Evolutionary conservation across 2,797 vertebrate genomes (phyloP), one percentile per base, ranked within the genome.

Genomic region (Agapornis canus): DNA sequence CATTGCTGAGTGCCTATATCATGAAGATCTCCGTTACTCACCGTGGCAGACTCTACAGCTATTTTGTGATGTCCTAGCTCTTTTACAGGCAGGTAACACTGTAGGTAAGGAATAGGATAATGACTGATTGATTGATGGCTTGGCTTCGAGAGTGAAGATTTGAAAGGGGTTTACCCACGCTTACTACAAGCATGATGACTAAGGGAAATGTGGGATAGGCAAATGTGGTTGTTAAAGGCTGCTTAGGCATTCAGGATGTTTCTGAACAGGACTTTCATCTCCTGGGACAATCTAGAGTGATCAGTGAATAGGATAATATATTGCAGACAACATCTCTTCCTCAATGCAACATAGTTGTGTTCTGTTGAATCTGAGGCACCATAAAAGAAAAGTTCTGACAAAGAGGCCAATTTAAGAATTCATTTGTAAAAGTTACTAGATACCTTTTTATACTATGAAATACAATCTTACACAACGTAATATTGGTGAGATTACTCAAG

Each of bases 1-100:
- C 9, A 3, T 5, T 66, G 52, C 45, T 27, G n/a, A 6, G 11
- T 78, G 17, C 10, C 48, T 47, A 0, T 31, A 0, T 11, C 7
- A 20, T 22, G 31, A 82, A 12, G 10, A 31, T 19, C 19, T 78
- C 21, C n/a, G 56, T 56, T 6, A 8, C 9, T 64, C 51, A 73
- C 23, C 2, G 0, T 6, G 9, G 42, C 39, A 76, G 18, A 14
- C 14, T 86, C 42, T 47, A 9, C 27, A 48, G 29, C 11, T 52
- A 2, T 48, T 84, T 66, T 32, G 35, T 77, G 19, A 42, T 5
- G 6, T 60, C 51, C 13, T 77, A 48, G 15, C 18, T 75, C 51
- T 82, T 57, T 80, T 37, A 43, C 10, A 32, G 27, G 40, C 15
- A 45, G 27, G 12, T 64, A 40, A 39, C 7, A 3, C 31, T 29